Evolutionary conservation across 2,888 invertebrate species (phyloP), one percentile per base, ranked within the genome.

Genomic region (Adineta ricciae): DNA sequence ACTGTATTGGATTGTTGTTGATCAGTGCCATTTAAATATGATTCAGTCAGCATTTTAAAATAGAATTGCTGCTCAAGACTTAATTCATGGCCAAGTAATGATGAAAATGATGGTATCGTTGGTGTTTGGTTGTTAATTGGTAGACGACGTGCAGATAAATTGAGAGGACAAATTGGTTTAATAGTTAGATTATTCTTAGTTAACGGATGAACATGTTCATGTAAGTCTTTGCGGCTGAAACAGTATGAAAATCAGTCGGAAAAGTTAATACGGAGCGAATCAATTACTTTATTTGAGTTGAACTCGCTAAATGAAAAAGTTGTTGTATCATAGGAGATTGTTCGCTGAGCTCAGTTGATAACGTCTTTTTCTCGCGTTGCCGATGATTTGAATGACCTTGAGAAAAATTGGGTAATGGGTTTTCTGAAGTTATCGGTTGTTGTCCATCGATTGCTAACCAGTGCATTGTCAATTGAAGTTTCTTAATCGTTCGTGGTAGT

Each of bases 31-130:
- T 97, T 97, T 1, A 98, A 97, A 91, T 97, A 97, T 1, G 97
- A 97, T 90, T 98, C 98, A 0, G 97, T 97, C 86, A 98, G 97
- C 92, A 97, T 97, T 89, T 97, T 97, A 90, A 97, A 98, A 91
- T 97, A 98, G 84, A 97, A 91, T 90, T 98, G 97, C 88, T 98
- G 97, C 89, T 98, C 98, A n/a, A 41, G 8, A 36, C 78, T 78
- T 41, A 78, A 41, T 78, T 78, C 78, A 78, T 78, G 78, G 9
- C 41, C 41, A 41, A 64, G 64, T 32, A 14, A 64, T 16, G 32
- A 14, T 36, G 2, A 19, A 64, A 16, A 32, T 32, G 32, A 64
- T 8, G 46, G 46, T 46, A 11, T 11, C 11, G 11, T 46, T 46
- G 46, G 46, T 19, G 11, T 78, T 11, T 2, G 16, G 41, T n/a